A percentile compares a stretch with the other conserved stretches of the same genome.
These are phyloP conservation scores for Coenobita brevimanus DNA, from an alignment of 1,140 invertebrate genomes.

Conservation along the genomic window DNA sequence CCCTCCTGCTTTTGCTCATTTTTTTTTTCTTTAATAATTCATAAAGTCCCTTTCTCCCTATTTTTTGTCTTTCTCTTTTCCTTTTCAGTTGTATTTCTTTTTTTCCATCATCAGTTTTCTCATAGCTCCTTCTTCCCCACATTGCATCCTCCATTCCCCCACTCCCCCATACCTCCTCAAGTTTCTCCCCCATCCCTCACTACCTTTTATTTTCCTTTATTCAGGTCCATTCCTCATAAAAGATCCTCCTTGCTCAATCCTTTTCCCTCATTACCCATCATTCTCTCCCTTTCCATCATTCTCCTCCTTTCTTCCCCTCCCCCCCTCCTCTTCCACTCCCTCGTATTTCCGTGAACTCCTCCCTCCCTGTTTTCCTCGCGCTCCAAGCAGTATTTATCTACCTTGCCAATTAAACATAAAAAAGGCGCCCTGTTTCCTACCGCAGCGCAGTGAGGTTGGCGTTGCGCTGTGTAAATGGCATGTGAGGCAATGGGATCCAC, in stretches of 20 bases:
- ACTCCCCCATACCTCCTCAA: background rate
- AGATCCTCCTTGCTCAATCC: background rate
- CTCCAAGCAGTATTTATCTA: background rate
- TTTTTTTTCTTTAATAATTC: too few relatives aligned
- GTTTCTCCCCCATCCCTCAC: background rate
- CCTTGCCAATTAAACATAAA: constrained; percentile 8
- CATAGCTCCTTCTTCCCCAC: too few relatives aligned
- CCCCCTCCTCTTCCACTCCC: background rate
- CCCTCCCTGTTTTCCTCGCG: too few relatives aligned
- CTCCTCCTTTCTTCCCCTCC: too few relatives aligned
- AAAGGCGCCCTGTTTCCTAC: background rate
- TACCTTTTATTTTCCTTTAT: background rate
- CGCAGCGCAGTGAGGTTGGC: background rate
- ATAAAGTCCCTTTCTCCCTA: too few relatives aligned
- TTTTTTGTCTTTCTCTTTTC: too few relatives aligned
- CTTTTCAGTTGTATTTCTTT: too few relatives aligned
- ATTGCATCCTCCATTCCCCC: too few relatives aligned
- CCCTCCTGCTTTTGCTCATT: background rate
- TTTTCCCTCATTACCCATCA: background rate
- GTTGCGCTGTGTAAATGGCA: constrained; percentile 19
- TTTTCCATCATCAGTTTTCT: too few relatives aligned
- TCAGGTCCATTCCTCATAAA: background rate
- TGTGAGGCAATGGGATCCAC: constrained; percentile 15
- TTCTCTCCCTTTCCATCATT: constrained; percentile 1
- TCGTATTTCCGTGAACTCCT: too few relatives aligned